These are phyloP conservation scores for Alces alces DNA, from an alignment of 2,113 vertebrate genomes.

Conservation along the genomic window DNA sequence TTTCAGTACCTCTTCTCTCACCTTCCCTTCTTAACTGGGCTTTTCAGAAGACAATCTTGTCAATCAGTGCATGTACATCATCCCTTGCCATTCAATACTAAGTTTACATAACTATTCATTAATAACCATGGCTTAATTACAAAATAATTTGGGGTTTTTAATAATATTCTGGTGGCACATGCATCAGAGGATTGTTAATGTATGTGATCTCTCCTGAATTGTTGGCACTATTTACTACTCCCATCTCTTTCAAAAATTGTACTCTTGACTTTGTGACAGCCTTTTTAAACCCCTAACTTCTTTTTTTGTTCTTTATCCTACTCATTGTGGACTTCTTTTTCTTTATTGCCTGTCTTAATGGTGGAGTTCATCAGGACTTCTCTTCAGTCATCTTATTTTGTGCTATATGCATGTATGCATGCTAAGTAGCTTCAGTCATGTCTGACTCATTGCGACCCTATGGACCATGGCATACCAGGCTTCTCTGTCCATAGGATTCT, in stretches of 20 bases:
- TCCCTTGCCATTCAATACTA: neutral
- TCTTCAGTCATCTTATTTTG: neutral
- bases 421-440: neutral
- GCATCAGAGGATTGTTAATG: neutral
- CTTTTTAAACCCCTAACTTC: neutral
- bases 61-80: neutral
- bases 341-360: neutral
- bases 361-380: neutral
- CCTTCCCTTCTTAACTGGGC: neutral
- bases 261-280: neutral
- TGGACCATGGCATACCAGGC: neutral
- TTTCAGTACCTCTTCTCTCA: neutral
- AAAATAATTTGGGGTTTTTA: neutral
- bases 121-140: neutral
- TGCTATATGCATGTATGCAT: neutral
- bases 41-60: neutral
- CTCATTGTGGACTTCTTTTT: neutral
- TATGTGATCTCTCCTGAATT: neutral
- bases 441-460: fast-evolving
- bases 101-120: neutral
- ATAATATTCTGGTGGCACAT: neutral
- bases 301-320: neutral
- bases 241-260: neutral
- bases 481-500: neutral
- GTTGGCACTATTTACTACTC: neutral